phyloP scores from a whole-genome alignment of 2,888 invertebrate genomes.

The Callyntrura guangdongensis region DNA sequence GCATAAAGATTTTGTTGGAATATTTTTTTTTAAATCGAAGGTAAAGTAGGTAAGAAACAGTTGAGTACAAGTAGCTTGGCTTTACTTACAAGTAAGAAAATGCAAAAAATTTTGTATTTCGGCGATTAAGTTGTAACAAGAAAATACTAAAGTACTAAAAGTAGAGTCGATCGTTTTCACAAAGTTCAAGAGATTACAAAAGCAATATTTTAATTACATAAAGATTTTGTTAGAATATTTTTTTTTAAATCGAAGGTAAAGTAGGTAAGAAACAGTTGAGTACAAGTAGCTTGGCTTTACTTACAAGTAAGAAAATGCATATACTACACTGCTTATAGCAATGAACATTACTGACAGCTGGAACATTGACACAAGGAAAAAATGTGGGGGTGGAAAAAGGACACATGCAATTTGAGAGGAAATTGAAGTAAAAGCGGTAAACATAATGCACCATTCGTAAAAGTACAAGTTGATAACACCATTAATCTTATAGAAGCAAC shows the following conservation, averaged over 20 bases:
- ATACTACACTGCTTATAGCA: background rate
- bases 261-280: background rate
- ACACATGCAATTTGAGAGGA: background rate
- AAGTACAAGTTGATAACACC: slow-evolving; percentile 25
- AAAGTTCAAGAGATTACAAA: slow-evolving; percentile 26
- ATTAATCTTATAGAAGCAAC: slow-evolving; percentile 23
- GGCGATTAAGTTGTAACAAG: too few relatives aligned
- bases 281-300: slow-evolving; percentile 38
- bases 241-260: background rate
- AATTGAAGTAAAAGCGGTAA: slow-evolving; percentile 36
- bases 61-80: slow-evolving; percentile 47
- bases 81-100: background rate
- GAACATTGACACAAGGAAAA: background rate
- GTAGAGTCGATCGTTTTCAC: too few relatives aligned
- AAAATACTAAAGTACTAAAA: too few relatives aligned
- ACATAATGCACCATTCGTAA: slow-evolving; percentile 24
- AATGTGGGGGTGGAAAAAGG: background rate
- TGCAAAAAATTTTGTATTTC: background rate
- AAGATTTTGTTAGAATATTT: background rate
- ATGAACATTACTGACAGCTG: background rate
- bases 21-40: background rate
- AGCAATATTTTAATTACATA: background rate
- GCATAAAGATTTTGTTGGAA: background rate
- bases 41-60: background rate
- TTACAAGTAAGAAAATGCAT: background rate